Percentiles rank a stretch among this genome's conserved stretches.
phyloP scores from a whole-genome alignment of 2,888 invertebrate genomes.

The Thysanoteuthis rhombus region DNA sequence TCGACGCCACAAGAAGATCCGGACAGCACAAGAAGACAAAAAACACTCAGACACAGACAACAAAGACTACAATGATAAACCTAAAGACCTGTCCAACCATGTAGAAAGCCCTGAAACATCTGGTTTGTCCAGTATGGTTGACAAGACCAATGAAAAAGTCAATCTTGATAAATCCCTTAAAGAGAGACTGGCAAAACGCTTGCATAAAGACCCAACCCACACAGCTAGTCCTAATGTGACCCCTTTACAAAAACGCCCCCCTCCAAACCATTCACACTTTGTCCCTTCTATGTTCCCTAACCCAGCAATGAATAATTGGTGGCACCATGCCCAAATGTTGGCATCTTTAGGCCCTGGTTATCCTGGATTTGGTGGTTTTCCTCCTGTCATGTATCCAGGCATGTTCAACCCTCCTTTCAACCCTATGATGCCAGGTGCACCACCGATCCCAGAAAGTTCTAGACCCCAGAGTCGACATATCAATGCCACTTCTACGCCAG shows the following conservation, averaged over 20 bases:
- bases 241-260: conserved; percentile 30
- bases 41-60: conserved; percentile 29
- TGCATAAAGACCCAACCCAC: conserved; percentile 20
- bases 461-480: conserved; percentile 33
- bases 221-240: conserved; percentile 31
- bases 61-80: conserved; percentile 34
- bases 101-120: conserved; percentile 32
- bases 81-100: not conserved
- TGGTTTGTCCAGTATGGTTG: not conserved
- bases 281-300: conserved; percentile 38
- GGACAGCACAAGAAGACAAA: conserved; percentile 35
- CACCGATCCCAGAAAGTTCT: conserved; percentile 31
- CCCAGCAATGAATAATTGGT: conserved; percentile 42
- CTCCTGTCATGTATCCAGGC: conserved; percentile 40
- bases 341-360: conserved; percentile 37
- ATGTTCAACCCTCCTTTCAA: conserved; percentile 39
- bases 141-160: conserved; percentile 23
- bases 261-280: conserved; percentile 30
- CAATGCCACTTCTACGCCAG: conserved; percentile 32
- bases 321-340: conserved; percentile 41
- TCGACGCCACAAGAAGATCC: conserved; percentile 36
- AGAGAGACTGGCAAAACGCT: conserved; percentile 31
- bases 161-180: conserved; percentile 30
- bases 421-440: conserved; percentile 30
- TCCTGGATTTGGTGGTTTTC: conserved; percentile 37